A percentile compares a stretch with the other conserved stretches of the same genome.
phyloP scores from a whole-genome alignment of 2,797 vertebrate genomes.

The Sciaenops ocellatus region DNA sequence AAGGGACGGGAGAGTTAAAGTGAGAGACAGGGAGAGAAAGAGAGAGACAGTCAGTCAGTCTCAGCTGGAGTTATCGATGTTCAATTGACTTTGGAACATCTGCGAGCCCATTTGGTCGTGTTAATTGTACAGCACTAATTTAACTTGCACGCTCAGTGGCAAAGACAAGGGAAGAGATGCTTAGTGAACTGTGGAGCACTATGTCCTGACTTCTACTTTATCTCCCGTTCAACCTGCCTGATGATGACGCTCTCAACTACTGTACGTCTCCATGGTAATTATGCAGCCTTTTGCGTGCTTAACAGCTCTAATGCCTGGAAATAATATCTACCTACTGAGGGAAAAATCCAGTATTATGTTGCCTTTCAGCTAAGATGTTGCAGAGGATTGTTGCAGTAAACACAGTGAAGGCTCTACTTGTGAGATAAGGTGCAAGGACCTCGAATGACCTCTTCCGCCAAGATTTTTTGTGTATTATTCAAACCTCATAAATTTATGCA shows the following conservation, averaged over 20 bases:
- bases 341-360: conserved; percentile 30
- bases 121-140: conserved; percentile 77
- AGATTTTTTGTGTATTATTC: not conserved
- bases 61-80: conserved; percentile 78
- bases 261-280: conserved; percentile 55
- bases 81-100: conserved; percentile 81
- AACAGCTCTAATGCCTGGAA: conserved; percentile 45
- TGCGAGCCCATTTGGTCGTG: conserved; percentile 70
- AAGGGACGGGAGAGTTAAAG: not conserved
- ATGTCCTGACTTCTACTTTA: conserved; percentile 48
- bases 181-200: conserved; percentile 55
- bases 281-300: conserved; percentile 42
- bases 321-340: conserved; percentile 42
- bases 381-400: conserved; percentile 25
- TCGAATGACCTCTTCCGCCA: conserved; percentile 9
- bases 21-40: conserved; percentile 25
- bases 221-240: conserved; percentile 33
- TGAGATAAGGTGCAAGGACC: conserved; percentile 20
- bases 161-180: conserved; percentile 51
- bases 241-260: conserved; percentile 37
- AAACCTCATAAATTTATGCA: conserved; percentile 1
- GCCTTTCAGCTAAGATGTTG: conserved; percentile 37
- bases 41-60: conserved; percentile 43
- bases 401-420: not conserved
- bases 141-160: conserved; percentile 47